Evolutionary conservation across 2,113 vertebrate genomes (phyloP), one percentile per base, ranked within the genome.

Genomic region (Pygoscelis antarcticus): DNA sequence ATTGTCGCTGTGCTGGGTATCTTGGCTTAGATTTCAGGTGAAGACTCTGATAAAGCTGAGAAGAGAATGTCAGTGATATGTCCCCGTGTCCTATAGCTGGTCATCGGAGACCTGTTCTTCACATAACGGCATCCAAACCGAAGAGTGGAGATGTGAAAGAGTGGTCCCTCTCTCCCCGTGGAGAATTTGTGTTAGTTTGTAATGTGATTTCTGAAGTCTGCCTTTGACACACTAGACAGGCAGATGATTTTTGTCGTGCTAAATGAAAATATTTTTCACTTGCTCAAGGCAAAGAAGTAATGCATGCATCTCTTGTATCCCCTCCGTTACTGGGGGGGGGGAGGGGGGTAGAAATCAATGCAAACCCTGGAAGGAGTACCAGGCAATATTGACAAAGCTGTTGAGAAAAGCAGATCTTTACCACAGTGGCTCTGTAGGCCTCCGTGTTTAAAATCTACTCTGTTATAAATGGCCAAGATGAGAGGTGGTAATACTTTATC

Each of bases 61-160:
- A 23, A 57, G 13, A 57, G 20, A 75, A 26, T 17, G 15, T 38
- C 23, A 7, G 32, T 60, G 44, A 70, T 0, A 0, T 36, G 38
- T 30, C 32, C 38, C 30, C 2, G 2, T 38, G 10, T 23, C 25
- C 52, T 54, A 1, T 8, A 58, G 69, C 29, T 84, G 32, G 10
- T 60, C n/a, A 27, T 6, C 2, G 13, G 32, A 69, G 46, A 21
- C 13, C 23, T 32, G 38, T 60, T 42, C 9, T 82, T 87, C 30
- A 11, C 0, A 0, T 38, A 70, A 36, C 2, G 0, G 2, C 26
- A 23, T 82, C 32, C 38, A 61, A 83, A 6, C 42, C 23, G 47
- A 58, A n/a, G 6, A 77, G 16, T 4, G 6, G 38, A 40, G 21
- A 22, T 34, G 3, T n/a, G 44, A 13, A 18, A 54, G 21, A 38